phyloP scores from a whole-genome alignment of 2,888 invertebrate species.

The Norana najaformis region DNA sequence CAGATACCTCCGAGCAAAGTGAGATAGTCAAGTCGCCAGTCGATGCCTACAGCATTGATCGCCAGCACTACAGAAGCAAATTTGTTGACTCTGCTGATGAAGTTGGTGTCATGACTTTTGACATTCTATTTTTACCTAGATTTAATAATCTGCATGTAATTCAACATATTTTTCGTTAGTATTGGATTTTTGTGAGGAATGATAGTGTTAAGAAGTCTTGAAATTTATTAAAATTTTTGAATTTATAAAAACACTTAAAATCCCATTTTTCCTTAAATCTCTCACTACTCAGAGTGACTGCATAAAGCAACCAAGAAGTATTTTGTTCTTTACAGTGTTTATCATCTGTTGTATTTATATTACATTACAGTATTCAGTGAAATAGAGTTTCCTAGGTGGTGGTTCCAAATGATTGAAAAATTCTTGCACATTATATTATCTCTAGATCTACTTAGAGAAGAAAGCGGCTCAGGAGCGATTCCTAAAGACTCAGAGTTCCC shows the following conservation, averaged over 20 bases:
- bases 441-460: slow-evolving; percentile 8
- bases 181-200: neutral
- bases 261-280: too few species aligned
- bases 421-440: neutral
- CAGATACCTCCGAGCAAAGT: neutral
- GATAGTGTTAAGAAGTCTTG: too few species aligned
- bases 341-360: neutral
- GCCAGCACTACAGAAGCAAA: neutral
- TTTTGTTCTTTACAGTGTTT: neutral
- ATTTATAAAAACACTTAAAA: too few species aligned
- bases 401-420: neutral
- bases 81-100: slow-evolving; percentile 9
- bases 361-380: neutral
- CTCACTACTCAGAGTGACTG: neutral
- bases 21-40: neutral
- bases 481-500: neutral
- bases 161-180: neutral
- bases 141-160: neutral
- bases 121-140: neutral
- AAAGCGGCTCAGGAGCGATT: slow-evolving; percentile 8
- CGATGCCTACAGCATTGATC: neutral
- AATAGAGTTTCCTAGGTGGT: neutral
- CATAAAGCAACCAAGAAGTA: neutral
- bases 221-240: too few species aligned
- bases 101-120: neutral